Evolutionary conservation across 2,113 vertebrate genomes (phyloP).

Genomic region (Panthera leo): DNA sequence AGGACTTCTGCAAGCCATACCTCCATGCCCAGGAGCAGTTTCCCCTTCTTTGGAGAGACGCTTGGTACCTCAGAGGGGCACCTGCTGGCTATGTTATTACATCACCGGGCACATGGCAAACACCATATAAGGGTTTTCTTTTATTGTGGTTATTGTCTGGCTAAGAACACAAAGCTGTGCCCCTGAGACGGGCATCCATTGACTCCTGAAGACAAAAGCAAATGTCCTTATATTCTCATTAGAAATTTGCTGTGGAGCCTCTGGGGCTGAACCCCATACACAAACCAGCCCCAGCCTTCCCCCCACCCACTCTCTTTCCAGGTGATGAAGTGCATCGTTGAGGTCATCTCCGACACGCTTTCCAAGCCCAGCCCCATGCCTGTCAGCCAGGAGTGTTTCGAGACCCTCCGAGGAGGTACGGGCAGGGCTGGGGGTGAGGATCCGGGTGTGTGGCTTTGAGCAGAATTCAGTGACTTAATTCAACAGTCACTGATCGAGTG

Average conservation of each 20-base stretch:
- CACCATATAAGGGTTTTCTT: not conserved
- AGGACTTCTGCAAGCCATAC: not conserved
- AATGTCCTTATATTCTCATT: not conserved
- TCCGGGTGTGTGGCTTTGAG: not conserved
- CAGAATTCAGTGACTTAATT: not conserved
- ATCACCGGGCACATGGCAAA: not conserved
- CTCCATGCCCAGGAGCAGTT: not conserved
- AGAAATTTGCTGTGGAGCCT: not conserved
- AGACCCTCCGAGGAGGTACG: conserved; percentile 91
- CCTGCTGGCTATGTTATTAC: not conserved
- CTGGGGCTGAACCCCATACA: not conserved
- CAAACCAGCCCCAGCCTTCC: not conserved
- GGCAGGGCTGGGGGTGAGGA: not conserved
- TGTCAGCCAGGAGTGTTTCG: conserved; percentile 92
- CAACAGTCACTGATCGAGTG: not conserved
- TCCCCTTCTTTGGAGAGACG: not conserved
- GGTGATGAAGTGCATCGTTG: conserved; percentile 97
- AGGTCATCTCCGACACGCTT: conserved; percentile 93
- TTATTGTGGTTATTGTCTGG: not conserved
- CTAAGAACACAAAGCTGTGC: not conserved
- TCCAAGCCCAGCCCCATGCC: conserved; percentile 90
- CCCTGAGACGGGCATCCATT: not conserved
- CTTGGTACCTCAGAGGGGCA: not conserved
- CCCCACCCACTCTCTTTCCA: conserved; percentile 73
- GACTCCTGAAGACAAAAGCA: not conserved